Percentiles rank a stretch among this genome's conserved stretches.
Evolutionary conservation across 2,797 vertebrate species (phyloP).

Genomic region (Zonotrichia albicollis): DNA sequence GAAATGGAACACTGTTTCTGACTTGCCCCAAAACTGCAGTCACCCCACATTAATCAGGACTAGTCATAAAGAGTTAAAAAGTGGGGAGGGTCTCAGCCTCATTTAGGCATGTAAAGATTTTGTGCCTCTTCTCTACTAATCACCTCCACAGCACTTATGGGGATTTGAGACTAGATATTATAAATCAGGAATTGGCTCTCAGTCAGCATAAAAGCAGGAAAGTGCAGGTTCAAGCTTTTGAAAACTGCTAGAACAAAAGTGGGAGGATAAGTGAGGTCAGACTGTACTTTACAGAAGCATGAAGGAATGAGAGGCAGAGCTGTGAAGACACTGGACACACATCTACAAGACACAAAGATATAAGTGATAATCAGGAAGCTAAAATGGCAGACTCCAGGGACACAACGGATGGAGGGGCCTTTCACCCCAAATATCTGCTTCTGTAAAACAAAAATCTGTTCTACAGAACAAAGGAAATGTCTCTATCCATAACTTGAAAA

Average conservation of each 20-base stretch:
- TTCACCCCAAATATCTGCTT: not conserved
- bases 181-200: not conserved
- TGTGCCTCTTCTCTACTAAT: not conserved
- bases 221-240: not conserved
- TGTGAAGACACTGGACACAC: not conserved
- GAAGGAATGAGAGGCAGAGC: not conserved
- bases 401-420: not conserved
- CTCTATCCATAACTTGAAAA: not conserved
- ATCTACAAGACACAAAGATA: not conserved
- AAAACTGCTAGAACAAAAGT: constrained; percentile 3
- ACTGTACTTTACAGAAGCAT: not conserved
- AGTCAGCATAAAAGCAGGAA: not conserved
- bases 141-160: not conserved
- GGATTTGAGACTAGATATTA: not conserved
- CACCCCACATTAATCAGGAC: not conserved
- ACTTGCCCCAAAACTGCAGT: not conserved
- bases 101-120: not conserved
- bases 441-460: not conserved
- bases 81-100: not conserved
- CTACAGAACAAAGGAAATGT: not conserved
- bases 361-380: not conserved
- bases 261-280: not conserved
- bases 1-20: not conserved
- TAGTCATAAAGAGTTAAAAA: not conserved
- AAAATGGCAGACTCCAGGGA: not conserved